Base-by-base conservation (phyloP, 2,797 vertebrate species). In the Sparus aurata region DNA sequence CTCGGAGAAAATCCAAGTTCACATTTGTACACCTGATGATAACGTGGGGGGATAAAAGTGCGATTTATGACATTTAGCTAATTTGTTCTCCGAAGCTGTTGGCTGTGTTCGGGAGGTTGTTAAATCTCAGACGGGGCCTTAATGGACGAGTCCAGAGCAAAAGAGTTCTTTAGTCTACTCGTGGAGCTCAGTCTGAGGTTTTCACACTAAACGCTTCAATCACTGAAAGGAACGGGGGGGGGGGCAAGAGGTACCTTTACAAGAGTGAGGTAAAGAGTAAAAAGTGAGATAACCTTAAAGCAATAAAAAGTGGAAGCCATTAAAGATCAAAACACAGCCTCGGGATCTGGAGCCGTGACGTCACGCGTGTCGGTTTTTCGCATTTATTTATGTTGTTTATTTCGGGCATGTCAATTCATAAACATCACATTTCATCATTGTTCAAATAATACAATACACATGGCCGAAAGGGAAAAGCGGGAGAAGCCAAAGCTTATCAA, bases 1-100 rank as follows among this genome's bases (percentile, higher is more conserved):
- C 79, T 62, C 3, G 55, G 84, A 85, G 82, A 68, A 73, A 80
- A 87, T 78, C n/a, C 0, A 0, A 68, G 72, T 85, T 88, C 61
- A 61, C 60, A 72, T 87, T 85, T 87, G 68, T 74, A 76, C 69
- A 87, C 80, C 77, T 82, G 86, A 77, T 77, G 82, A 85, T 77
- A 82, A 77, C 66, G 55, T 27, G 67, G 81, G 83, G 77, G 71
- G 87, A 90, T 86, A 83, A 85, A 89, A 75, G 60, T 16, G 23
- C 7, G 50, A 89, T 86, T 87, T 88, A 84, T 75, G 73, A 69
- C 18, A 45, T 69, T 75, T 77, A 7, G 80, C 61, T 78, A 80
- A 86, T 90, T 86, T 82, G 82, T 46, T 82, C 73, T 89, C 69
- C 17, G 66, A 77, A 66, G 76, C 43, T 84, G 71, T 43, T 77